A percentile compares a stretch with the other conserved stretches of the same genome.
Conservation (phyloP, 1,140 invertebrate species). For the Epicauta chinensis region DNA sequence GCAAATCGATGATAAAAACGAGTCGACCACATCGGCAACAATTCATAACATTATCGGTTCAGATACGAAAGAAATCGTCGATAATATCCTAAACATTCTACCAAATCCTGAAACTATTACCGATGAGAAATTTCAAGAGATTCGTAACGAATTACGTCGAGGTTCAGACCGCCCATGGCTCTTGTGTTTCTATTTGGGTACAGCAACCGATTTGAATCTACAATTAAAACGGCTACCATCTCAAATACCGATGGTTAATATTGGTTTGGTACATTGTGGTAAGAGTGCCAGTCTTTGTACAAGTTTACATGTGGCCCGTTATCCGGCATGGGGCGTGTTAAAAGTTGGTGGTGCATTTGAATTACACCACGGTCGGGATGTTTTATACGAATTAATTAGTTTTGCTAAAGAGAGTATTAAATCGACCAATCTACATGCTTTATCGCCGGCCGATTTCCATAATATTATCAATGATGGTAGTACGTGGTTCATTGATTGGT, state of each 20-base stretch:
- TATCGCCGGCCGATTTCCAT: constrained; percentile 56
- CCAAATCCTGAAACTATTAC: constrained; percentile 49
- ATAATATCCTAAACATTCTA: constrained; percentile 50
- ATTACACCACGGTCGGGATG: constrained; percentile 59
- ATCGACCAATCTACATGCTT: constrained; percentile 55
- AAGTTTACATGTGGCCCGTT: constrained; percentile 51
- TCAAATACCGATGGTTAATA: constrained; percentile 51
- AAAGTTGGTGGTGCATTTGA: constrained; percentile 66
- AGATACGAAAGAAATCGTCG: constrained; percentile 49
- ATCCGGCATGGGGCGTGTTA: constrained; percentile 65
- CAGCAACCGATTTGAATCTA: constrained; percentile 48
- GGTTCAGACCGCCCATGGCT: constrained; percentile 49
- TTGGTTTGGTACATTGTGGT: constrained; percentile 60
- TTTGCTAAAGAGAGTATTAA: constrained; percentile 62
- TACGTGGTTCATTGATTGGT: constrained; percentile 73
- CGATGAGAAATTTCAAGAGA: constrained; percentile 47
- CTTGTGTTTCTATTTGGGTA: constrained; percentile 58
- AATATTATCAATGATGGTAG: constrained; percentile 45
- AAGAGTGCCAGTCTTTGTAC: constrained; percentile 49
- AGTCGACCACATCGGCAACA: constrained; percentile 34
- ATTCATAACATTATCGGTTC: constrained; percentile 37
- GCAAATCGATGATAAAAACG: constrained; percentile 36
- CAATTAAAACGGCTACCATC: constrained; percentile 55
- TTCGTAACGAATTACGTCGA: constrained; percentile 40
- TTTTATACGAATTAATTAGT: constrained; percentile 57